phyloP scores from a whole-genome alignment of 2,797 vertebrate species.

The Falco peregrinus region DNA sequence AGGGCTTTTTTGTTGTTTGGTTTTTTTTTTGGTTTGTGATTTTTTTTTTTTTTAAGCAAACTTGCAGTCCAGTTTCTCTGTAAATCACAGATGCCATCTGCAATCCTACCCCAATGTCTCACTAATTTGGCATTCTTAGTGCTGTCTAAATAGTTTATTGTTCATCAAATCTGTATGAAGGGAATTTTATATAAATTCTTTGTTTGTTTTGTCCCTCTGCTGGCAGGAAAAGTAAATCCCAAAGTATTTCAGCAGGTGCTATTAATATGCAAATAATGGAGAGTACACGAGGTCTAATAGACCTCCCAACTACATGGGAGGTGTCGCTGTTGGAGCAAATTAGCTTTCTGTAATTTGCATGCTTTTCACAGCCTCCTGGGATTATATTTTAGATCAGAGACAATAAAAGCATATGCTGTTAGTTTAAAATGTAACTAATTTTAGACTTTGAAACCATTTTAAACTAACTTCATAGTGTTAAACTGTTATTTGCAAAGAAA shows the following conservation, averaged over 20 bases:
- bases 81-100: constrained; percentile 44
- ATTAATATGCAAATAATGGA: constrained; percentile 84
- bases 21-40: not conserved
- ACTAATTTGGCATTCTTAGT: constrained; percentile 56
- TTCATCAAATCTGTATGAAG: constrained; percentile 62
- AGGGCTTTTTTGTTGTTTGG: constrained; percentile 28
- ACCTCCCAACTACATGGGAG: constrained; percentile 82
- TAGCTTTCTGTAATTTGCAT: constrained; percentile 81
- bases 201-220: constrained; percentile 77
- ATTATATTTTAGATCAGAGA: constrained; percentile 83
- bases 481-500: constrained; percentile 74
- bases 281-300: constrained; percentile 77
- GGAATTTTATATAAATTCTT: constrained; percentile 58
- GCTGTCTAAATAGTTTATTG: constrained; percentile 57
- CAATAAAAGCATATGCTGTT: constrained; percentile 80
- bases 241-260: constrained; percentile 81
- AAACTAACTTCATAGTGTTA: constrained; percentile 75
- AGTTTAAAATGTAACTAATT: constrained; percentile 79
- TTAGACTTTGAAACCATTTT: constrained; percentile 79
- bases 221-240: constrained; percentile 79
- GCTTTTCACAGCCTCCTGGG: constrained; percentile 79
- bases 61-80: constrained; percentile 15
- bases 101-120: constrained; percentile 6
- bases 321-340: constrained; percentile 81
- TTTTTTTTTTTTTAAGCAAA: not conserved